Evolutionary conservation across 2,888 invertebrate genomes (phyloP), one percentile per base, ranked within the genome.

Genomic region (Danaus chrysippus): DNA sequence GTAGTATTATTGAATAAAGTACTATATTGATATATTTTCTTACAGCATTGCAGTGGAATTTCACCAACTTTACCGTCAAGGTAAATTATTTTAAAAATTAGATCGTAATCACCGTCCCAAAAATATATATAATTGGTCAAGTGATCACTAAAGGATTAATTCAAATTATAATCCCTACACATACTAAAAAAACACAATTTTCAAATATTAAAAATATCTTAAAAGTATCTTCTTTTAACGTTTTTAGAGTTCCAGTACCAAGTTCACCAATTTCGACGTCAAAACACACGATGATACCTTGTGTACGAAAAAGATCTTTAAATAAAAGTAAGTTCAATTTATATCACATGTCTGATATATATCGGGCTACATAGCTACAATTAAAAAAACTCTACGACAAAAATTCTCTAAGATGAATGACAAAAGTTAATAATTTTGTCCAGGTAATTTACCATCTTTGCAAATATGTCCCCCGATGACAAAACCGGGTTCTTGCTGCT

Each of bases 401-500:
- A n/a, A n/a, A n/a, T 42, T 10, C 42, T 42, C 8, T 34, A 5
- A 34, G 6, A 34, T 34, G 23, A 34, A 34, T 6, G 3, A 23
- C 8, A 1, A 34, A 34, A 34, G 6, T 1, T 6, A 34, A 34
- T 34, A 5, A 34, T 6, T 34, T 34, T 34, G 6, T 72, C 5
- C 71, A 81, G 81, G 68, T 66, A 68, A 68, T 49, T 10, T 66
- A 11, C 66, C 70, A n/a, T 52, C 66, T 15, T 44, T 69, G 54
- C 68, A 66, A n/a, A 63, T 61, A 41, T 71, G 70, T 46, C 52
- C 66, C 2, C 77, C 42, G 10, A 19, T 61, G 12, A 23, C 61
- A 55, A 69, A 54, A 11, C 65, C 66, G 12, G 63, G 23, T 1
- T 82, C 83, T 0, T 83, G 81, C 63, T 83, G 82, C 56, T 82